Conservation (phyloP, 2,797 vertebrate species). For the Simalia tracyae region DNA sequence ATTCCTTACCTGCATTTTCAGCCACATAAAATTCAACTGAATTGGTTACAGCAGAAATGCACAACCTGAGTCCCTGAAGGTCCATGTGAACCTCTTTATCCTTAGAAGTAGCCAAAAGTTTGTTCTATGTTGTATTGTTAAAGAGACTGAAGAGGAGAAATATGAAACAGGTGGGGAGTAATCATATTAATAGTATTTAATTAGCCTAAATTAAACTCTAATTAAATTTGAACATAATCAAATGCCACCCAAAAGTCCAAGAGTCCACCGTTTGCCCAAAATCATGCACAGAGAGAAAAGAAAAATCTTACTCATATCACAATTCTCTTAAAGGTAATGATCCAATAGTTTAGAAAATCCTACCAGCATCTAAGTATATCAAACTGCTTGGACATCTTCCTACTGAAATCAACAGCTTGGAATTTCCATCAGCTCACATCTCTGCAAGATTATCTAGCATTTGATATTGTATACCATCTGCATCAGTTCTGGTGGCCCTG, state of each 20-base stretch:
- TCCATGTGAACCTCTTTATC: neutral
- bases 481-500: neutral
- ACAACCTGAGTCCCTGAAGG: neutral
- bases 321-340: neutral
- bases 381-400: neutral
- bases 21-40: constrained; percentile 51
- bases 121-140: neutral
- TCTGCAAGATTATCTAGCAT: constrained; percentile 4
- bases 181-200: neutral
- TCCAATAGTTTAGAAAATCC: neutral
- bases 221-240: neutral
- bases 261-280: neutral
- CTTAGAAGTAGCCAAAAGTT: neutral
- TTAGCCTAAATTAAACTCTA: neutral
- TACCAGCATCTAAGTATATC: neutral
- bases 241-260: neutral
- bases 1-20: constrained; percentile 39
- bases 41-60: constrained; percentile 15
- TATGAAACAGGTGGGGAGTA: neutral
- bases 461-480: neutral
- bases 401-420: constrained; percentile 10
- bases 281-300: neutral
- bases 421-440: neutral
- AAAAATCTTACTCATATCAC: constrained; percentile 25
- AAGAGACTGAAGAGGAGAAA: neutral